Evolutionary conservation across 2,888 invertebrate genomes (phyloP).

Genomic region (Punctoribates punctum): DNA sequence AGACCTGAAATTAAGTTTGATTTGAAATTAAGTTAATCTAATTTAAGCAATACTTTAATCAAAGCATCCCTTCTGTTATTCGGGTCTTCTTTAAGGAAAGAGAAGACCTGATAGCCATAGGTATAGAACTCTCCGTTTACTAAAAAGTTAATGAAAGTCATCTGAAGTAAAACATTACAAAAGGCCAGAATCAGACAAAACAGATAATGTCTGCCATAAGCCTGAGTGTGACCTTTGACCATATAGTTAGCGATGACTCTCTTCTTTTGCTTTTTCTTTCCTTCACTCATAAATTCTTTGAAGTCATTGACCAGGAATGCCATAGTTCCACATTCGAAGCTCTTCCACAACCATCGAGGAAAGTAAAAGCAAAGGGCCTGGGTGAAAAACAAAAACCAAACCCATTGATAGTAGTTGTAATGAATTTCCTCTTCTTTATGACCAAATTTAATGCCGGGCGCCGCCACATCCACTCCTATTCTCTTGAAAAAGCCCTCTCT

Average conservation of each 20-base stretch:
- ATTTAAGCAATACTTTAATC: slow-evolving; percentile 36
- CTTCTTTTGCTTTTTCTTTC: slow-evolving; percentile 73
- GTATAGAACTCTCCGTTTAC: slow-evolving; percentile 47
- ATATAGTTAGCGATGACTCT: slow-evolving; percentile 67
- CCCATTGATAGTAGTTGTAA: slow-evolving; percentile 84
- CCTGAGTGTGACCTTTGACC: slow-evolving; percentile 65
- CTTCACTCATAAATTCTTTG: slow-evolving; percentile 64
- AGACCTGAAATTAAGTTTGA: slow-evolving; percentile 43
- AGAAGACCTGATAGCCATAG: slow-evolving; percentile 47
- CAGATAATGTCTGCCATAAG: slow-evolving; percentile 44
- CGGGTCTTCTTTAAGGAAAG: slow-evolving; percentile 46
- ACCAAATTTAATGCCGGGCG: slow-evolving; percentile 64
- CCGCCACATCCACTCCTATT: slow-evolving; percentile 66
- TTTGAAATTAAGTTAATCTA: background rate
- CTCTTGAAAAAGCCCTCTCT: slow-evolving; percentile 74
- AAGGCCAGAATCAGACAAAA: slow-evolving; percentile 48
- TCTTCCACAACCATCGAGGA: slow-evolving; percentile 43
- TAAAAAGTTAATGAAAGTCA: slow-evolving; percentile 51
- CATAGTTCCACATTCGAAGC: slow-evolving; percentile 46
- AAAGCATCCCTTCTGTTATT: background rate
- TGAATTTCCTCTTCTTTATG: slow-evolving; percentile 47
- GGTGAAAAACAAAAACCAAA: slow-evolving; percentile 27
- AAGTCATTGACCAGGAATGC: slow-evolving; percentile 42
- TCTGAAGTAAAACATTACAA: slow-evolving; percentile 53
- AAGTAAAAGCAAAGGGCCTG: slow-evolving; percentile 40